Conservation (phyloP, 2,113 vertebrate genomes). For the Notothenia coriiceps region DNA sequence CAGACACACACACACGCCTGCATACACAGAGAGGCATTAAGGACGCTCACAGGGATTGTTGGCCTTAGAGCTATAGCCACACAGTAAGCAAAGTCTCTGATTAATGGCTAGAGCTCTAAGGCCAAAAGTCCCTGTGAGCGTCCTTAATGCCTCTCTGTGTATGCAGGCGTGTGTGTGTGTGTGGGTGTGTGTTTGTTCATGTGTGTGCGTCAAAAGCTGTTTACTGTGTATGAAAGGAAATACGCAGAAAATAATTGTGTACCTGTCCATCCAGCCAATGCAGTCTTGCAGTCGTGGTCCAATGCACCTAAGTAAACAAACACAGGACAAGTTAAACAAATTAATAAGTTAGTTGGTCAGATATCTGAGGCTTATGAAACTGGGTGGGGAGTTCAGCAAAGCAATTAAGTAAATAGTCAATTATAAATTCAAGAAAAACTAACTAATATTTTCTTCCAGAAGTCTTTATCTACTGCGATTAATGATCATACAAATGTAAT, state of each 20-base stretch:
- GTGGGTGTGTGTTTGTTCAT: constrained; percentile 14
- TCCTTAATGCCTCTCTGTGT: too few species aligned
- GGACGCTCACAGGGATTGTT: constrained; percentile 56
- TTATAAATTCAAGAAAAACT: background rate
- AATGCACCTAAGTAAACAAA: constrained; percentile 87
- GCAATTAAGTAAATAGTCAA: background rate
- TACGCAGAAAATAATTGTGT: constrained; percentile 60
- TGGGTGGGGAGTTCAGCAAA: background rate
- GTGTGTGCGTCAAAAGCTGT: background rate
- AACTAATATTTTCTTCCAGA: background rate
- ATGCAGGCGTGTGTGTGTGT: background rate
- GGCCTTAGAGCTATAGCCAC: constrained; percentile 63
- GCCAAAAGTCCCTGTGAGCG: too few species aligned
- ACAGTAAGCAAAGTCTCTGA: too few species aligned
- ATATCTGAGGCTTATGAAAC: constrained; percentile 1
- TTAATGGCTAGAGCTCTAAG: too few species aligned
- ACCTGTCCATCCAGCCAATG: constrained; percentile 99
- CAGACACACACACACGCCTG: constrained; percentile 11
- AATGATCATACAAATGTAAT: background rate
- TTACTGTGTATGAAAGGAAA: constrained; percentile 10
- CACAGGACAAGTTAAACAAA: constrained; percentile 8
- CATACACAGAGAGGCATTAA: constrained; percentile 34
- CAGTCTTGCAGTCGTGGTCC: constrained; percentile 96
- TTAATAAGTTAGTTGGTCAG: background rate
- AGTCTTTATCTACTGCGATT: background rate